phyloP scores from a whole-genome alignment of 2,113 vertebrate genomes.

The Vulpes ferrilata region DNA sequence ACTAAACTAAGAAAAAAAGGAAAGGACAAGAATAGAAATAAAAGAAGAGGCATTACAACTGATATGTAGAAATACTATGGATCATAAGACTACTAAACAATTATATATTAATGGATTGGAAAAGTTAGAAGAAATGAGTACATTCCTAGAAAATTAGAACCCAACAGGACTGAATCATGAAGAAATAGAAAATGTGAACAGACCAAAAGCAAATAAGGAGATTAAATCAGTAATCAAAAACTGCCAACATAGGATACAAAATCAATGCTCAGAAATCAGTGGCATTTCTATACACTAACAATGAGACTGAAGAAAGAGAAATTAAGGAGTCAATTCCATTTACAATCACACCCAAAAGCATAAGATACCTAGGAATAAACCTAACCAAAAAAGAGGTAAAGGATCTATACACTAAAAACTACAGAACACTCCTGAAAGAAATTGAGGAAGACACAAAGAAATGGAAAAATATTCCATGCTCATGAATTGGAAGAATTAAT shows the following conservation, averaged over 20 bases:
- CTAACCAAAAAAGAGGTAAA: no score
- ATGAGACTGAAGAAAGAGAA: no score
- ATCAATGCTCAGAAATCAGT: no score
- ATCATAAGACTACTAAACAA: not conserved
- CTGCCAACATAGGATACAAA: not conserved
- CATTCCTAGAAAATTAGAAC: not conserved
- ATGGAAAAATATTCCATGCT: no score
- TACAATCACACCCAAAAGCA: no score
- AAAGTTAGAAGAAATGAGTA: not conserved
- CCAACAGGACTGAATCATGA: not conserved
- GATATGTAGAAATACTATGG: not conserved
- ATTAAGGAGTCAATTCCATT: no score
- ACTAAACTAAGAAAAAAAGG: not conserved
- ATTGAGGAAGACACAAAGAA: no score
- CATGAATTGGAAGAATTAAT: no score
- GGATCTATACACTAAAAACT: no score
- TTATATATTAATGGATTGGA: not conserved
- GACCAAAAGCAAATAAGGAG: not conserved
- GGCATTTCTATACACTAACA: no score
- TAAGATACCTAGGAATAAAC: no score
- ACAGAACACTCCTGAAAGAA: no score
- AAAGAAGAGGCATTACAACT: not conserved
- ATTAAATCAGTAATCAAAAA: not conserved
- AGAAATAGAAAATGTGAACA: conserved; percentile 39
- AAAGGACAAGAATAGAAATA: not conserved